phyloP scores from a whole-genome alignment of 2,797 vertebrate genomes.

The Ptychobarbus kaznakovi region DNA sequence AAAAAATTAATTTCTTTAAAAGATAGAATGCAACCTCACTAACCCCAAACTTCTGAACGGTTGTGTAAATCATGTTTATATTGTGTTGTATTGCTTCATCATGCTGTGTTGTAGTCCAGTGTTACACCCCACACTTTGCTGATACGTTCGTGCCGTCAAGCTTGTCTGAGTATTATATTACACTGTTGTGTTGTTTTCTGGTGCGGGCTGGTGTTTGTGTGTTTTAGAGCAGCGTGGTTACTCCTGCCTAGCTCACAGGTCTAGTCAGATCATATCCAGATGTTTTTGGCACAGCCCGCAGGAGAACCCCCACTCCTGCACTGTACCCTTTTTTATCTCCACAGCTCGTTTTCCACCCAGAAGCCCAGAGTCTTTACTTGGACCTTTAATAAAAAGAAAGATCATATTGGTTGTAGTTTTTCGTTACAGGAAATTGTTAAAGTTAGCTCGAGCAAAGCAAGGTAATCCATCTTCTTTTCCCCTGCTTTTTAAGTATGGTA shows the following conservation, averaged over 20 bases:
- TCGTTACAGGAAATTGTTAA: slow-evolving; percentile 55
- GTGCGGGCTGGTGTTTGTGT: slow-evolving; percentile 31
- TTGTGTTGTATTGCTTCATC: not conserved
- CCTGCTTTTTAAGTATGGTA: slow-evolving; percentile 26
- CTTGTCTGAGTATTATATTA: not conserved
- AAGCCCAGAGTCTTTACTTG: slow-evolving; percentile 55
- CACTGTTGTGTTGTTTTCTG: slow-evolving; percentile 35
- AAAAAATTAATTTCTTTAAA: not conserved
- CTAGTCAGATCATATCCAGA: slow-evolving; percentile 78
- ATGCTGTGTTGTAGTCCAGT: not conserved
- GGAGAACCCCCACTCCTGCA: slow-evolving; percentile 63
- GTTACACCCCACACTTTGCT: not conserved
- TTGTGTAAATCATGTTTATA: not conserved
- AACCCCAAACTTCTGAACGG: not conserved
- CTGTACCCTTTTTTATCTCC: slow-evolving; percentile 49
- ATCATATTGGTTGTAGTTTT: slow-evolving; percentile 53
- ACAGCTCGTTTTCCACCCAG: slow-evolving; percentile 68
- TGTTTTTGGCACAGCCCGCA: slow-evolving; percentile 73
- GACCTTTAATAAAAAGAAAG: slow-evolving; percentile 64
- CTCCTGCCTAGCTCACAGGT: slow-evolving; percentile 75
- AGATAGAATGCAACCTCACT: not conserved
- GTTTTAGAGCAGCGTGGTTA: slow-evolving; percentile 47
- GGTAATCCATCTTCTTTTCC: slow-evolving; percentile 25
- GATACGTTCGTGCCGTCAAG: not conserved
- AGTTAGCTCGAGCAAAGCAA: slow-evolving; percentile 40